Evolutionary conservation across 1,140 invertebrate species (phyloP).

Genomic region (Eupristina koningsbergeri): DNA sequence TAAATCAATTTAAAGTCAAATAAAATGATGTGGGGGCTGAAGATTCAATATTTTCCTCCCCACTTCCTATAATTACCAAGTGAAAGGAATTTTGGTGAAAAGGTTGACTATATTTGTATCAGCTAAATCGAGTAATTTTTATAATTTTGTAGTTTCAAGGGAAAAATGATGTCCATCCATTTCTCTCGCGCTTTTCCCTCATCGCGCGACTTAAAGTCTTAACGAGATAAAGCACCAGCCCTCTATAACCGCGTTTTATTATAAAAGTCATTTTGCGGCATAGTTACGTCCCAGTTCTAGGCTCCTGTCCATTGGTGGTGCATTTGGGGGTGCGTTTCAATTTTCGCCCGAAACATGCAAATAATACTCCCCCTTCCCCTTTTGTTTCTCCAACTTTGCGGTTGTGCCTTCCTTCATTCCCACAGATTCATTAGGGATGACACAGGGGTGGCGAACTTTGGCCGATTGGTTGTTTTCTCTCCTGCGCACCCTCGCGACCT

Average conservation of each 20-base stretch:
- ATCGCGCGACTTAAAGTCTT: neutral
- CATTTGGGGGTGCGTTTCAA: conserved; percentile 60
- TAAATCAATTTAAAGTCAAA: too few species aligned
- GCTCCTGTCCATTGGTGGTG: conserved; percentile 53
- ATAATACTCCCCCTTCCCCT: conserved; percentile 55
- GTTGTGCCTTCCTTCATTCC: conserved; percentile 34
- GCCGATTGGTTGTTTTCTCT: conserved; percentile 15
- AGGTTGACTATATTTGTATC: too few species aligned
- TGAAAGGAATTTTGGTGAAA: too few species aligned
- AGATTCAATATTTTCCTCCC: too few species aligned
- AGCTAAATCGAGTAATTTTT: too few species aligned
- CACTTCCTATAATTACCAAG: too few species aligned
- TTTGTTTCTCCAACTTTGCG: neutral
- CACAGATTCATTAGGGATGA: conserved; percentile 63
- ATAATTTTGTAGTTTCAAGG: too few species aligned
- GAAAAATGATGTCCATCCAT: neutral
- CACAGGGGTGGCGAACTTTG: neutral
- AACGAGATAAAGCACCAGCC: neutral
- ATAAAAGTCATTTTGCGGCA: conserved; percentile 66
- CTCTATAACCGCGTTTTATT: conserved; percentile 62
- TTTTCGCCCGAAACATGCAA: conserved; percentile 67
- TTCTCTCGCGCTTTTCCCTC: neutral
- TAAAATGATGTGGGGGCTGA: too few species aligned
- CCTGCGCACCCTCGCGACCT: neutral
- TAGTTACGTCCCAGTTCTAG: conserved; percentile 48